Conservation (phyloP, 2,888 invertebrate species). For the Tholera decimalis region DNA sequence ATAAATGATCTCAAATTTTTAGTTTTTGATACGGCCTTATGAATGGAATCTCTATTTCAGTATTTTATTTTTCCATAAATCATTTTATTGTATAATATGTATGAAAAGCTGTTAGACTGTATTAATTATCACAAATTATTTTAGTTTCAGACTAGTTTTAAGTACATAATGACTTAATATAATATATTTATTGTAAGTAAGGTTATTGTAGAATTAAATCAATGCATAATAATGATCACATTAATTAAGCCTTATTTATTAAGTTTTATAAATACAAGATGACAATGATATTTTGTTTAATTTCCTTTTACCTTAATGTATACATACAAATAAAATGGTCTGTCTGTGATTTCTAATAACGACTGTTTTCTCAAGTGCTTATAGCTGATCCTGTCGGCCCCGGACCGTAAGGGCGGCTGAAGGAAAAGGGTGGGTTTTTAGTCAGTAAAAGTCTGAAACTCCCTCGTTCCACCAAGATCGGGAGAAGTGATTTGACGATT, state of each 20-base stretch:
- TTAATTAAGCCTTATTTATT: slow-evolving; percentile 48
- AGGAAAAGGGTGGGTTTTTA: no score
- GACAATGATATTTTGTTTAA: slow-evolving; percentile 17
- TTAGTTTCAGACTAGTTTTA: slow-evolving; percentile 13
- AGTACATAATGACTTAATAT: slow-evolving; percentile 23
- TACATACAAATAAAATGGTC: no score
- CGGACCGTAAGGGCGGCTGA: no score
- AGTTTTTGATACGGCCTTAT: slow-evolving; percentile 10
- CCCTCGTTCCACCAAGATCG: no score
- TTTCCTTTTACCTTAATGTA: background rate
- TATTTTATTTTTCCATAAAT: slow-evolving; percentile 29
- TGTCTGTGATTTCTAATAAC: no score
- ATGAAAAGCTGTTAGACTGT: slow-evolving; percentile 20
- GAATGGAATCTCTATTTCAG: slow-evolving; percentile 41
- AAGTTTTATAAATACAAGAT: slow-evolving; percentile 56
- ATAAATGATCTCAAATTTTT: slow-evolving; percentile 42
- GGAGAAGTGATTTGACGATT: no score
- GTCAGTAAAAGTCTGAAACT: no score
- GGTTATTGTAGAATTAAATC: slow-evolving; percentile 17
- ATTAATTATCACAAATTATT: slow-evolving; percentile 29
- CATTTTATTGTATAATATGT: slow-evolving; percentile 6
- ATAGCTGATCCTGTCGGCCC: no score
- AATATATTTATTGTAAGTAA: slow-evolving; percentile 54
- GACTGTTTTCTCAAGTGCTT: no score
- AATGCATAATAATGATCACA: slow-evolving; percentile 50